These are phyloP conservation scores for Meandrusa payeni DNA, from an alignment of 2,888 invertebrate species.

Conservation along the genomic window DNA sequence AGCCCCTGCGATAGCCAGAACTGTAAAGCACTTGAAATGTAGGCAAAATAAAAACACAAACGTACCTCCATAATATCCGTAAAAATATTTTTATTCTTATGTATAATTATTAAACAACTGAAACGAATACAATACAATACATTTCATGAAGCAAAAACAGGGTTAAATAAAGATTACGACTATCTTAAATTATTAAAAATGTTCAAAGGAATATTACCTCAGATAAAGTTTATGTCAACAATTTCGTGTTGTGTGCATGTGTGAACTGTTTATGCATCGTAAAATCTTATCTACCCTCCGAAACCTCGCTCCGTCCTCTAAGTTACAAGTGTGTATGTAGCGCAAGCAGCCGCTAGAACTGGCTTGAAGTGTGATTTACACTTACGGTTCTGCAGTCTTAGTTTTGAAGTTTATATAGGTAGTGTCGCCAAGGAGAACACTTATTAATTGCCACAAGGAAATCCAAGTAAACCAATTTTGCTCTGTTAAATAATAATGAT, in stretches of 20 bases:
- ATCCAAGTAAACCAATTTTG: no score
- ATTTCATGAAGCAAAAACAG: no score
- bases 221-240: slow-evolving; percentile 35
- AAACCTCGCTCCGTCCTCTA: slow-evolving; percentile 29
- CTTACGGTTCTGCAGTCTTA: slow-evolving; percentile 19
- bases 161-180: slow-evolving; percentile 1
- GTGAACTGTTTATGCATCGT: slow-evolving; percentile 34
- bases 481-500: no score
- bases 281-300: slow-evolving; percentile 33
- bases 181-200: slow-evolving; percentile 24
- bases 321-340: slow-evolving; percentile 26
- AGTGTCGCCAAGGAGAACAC: neutral
- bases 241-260: slow-evolving; percentile 32
- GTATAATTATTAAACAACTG: no score
- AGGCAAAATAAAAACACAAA: no score
- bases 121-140: no score
- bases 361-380: slow-evolving; percentile 23
- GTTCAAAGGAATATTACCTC: slow-evolving; percentile 14
- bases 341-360: slow-evolving; percentile 16
- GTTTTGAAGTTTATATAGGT: no score
- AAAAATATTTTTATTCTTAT: no score
- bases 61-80: no score
- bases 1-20: no score
- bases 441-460: no score
- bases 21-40: no score